Evolutionary conservation across 2,113 vertebrate genomes (phyloP), one percentile per base, ranked within the genome.

Genomic region (Hymenochirus boettgeri): DNA sequence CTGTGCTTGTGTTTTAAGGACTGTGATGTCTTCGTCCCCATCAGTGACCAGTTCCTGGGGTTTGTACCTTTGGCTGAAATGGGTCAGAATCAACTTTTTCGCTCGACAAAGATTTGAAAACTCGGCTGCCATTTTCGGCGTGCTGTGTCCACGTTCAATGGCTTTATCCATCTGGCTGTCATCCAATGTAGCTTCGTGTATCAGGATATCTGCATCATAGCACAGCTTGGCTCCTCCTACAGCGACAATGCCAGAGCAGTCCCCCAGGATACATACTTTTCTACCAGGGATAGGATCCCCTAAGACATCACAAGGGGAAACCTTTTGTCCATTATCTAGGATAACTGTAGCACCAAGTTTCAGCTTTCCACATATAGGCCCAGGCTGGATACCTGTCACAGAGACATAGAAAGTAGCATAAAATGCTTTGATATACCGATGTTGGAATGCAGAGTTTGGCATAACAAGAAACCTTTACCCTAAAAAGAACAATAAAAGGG

Each of bases 61-160:
- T 45, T 85, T 92, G 70, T 95, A 97, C 5, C 95, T 72, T 77
- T 98, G 95, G 71, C 95, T 97, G 76, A 98, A 97, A 71, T 98
- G 93, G 26, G 89, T 84, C 48, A 98, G 77, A 29, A 91, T 85
- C 73, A 98, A 78, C 9, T 39, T 81, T 26, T 21, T 77, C 0
- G 66, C 92, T 0, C 53, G 1, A 53, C 92, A 97, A 1, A 29
- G 42, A 35, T 78, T 86, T 0, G 93, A 93, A 69, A 92, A 86
- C 0, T 75, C 79, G 0, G 91, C 89, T 0, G 93, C 94, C 90
- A 88, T 92, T 55, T 74, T 82, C 0, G 93, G 93, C 0, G 94
- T 97, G 76, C 93, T 95, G 52, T 97, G 94, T 12, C 94, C 94
- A 0, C 85, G 89, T 12, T 94, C 91, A 52, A 82, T 85, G 0